Conservation (phyloP, 2,888 invertebrate species). For the Augochlorella aurata region DNA sequence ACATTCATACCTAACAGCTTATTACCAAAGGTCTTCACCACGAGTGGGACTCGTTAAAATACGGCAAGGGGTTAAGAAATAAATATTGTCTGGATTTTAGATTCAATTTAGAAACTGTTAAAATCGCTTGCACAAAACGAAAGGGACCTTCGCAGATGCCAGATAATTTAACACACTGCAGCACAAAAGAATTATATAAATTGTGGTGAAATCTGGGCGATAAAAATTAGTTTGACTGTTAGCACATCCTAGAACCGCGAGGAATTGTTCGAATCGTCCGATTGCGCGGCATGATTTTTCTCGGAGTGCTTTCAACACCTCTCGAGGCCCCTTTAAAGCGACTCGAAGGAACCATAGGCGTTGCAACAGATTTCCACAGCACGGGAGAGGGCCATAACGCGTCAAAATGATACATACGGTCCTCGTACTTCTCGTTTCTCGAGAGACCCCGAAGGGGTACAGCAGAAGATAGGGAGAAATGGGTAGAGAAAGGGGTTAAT, state of each 20-base stretch:
- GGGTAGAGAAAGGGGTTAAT: constrained; percentile 56
- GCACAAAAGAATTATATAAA: no score
- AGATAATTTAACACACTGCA: no score
- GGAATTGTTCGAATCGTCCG: neutral
- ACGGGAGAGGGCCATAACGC: constrained; percentile 51
- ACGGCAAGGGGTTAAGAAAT: no score
- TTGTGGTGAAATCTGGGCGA: no score
- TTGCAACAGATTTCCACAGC: constrained; percentile 50
- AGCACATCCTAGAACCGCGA: neutral
- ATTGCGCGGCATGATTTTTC: constrained; percentile 25
- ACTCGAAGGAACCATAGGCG: constrained; percentile 32
- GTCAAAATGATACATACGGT: constrained; percentile 54
- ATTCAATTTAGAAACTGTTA: no score
- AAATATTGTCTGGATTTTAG: no score
- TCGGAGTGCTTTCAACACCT: neutral
- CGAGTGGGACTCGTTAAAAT: no score
- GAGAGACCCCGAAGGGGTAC: neutral
- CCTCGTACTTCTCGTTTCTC: constrained; percentile 30
- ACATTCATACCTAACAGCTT: no score
- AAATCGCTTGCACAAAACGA: no score
- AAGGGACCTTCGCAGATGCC: no score
- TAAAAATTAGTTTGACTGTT: no score
- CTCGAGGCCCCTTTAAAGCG: constrained; percentile 22
- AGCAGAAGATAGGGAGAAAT: neutral
- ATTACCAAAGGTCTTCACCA: no score